phyloP scores from a whole-genome alignment of 2,797 vertebrate species.

The Tapera naevia region DNA sequence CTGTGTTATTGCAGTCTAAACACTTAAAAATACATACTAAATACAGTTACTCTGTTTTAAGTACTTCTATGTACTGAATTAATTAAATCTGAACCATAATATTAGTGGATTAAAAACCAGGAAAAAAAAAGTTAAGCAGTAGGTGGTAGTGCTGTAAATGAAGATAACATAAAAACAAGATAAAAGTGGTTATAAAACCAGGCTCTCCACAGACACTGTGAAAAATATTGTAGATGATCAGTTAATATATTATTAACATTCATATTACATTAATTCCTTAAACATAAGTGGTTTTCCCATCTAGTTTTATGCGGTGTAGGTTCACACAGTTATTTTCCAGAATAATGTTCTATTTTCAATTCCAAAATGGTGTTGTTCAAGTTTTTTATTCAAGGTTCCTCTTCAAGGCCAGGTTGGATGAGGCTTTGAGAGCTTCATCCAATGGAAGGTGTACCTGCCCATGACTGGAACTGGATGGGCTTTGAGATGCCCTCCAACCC shows the following conservation, averaged over 20 bases:
- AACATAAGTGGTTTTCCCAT: fast-evolving
- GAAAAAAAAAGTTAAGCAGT: neutral
- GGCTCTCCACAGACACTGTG: neutral
- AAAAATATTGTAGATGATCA: neutral
- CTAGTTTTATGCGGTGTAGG: neutral
- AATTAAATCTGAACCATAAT: neutral
- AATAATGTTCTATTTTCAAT: neutral
- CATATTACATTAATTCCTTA: neutral
- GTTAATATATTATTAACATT: neutral
- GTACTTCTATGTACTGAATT: neutral
- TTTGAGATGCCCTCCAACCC: too few species aligned
- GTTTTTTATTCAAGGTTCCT: too few species aligned
- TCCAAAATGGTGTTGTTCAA: neutral
- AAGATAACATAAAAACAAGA: neutral
- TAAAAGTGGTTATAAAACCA: neutral
- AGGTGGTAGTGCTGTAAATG: neutral
- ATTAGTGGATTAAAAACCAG: neutral
- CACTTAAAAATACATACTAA: neutral
- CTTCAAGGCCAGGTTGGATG: too few species aligned
- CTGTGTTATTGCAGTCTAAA: neutral
- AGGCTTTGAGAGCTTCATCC: too few species aligned
- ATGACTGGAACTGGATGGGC: too few species aligned
- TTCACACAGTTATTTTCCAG: neutral
- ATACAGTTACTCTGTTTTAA: neutral
- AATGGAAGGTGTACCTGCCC: too few species aligned